Evolutionary conservation across 2,113 vertebrate species (phyloP).

Genomic region (Pollimyrus isidori): DNA sequence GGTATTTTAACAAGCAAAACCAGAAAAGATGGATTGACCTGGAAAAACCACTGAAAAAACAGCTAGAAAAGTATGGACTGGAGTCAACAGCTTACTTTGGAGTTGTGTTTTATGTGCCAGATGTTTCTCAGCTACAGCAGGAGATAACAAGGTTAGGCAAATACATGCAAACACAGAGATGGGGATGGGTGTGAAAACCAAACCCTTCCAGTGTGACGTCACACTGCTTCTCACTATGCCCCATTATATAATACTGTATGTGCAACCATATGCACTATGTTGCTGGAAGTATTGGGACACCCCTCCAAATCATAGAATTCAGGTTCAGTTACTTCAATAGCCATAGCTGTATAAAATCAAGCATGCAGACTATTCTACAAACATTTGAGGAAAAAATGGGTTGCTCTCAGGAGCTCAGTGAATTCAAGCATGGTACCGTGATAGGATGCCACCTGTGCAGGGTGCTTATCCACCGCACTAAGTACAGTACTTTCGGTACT

Average conservation of each 20-base stretch:
- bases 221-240: not conserved
- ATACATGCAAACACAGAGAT: not conserved
- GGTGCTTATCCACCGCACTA: too few relatives aligned
- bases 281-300: too few relatives aligned
- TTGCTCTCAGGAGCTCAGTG: too few relatives aligned
- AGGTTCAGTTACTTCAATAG: too few relatives aligned
- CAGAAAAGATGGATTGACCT: conserved; percentile 94
- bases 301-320: too few relatives aligned
- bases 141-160: conserved; percentile 85
- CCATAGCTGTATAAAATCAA: too few relatives aligned
- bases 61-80: conserved; percentile 88
- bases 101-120: conserved; percentile 90
- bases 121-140: conserved; percentile 84
- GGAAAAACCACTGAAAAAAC: conserved; percentile 96
- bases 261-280: too few relatives aligned
- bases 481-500: too few relatives aligned
- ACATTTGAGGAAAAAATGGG: too few relatives aligned
- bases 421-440: too few relatives aligned
- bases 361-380: too few relatives aligned
- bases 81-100: conserved; percentile 96
- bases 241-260: not conserved
- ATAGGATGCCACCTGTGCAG: too few relatives aligned
- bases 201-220: not conserved
- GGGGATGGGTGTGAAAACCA: not conserved
- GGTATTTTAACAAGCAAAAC: conserved; percentile 96